Evolutionary conservation across 2,113 vertebrate species (phyloP), one percentile per base, ranked within the genome.

Genomic region (Theristicus caerulescens): DNA sequence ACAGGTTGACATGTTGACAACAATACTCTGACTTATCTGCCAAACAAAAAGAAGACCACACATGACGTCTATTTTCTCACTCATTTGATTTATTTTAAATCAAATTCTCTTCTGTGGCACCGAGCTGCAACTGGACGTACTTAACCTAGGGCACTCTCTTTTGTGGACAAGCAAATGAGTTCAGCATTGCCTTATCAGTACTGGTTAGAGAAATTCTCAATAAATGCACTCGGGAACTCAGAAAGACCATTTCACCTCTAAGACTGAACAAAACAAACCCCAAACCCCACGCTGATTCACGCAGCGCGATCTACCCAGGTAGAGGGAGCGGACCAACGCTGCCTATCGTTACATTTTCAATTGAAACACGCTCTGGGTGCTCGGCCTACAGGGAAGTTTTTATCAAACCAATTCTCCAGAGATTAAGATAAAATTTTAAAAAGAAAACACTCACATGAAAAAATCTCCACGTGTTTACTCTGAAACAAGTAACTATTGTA

Each of bases 401-500:
- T 96, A 94, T 88, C 96, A 96, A 85, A 54, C 78, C 74, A 73
- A 42, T 90, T 80, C 82, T 70, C 22, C 62, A 54, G 71, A 82
- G 73, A 66, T 72, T 67, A 91, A 82, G 94, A 95, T 94, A 93
- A 89, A 90, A 72, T 42, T 93, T 85, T 64, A 52, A 89, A 93
- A 95, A 83, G 69, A 87, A 96, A 95, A 70, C 81, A 79, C 84
- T 82, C 81, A 18, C 47, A 40, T 65, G 40, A 74, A 91, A 88
- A 72, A 91, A 70, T 21, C 52, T 82, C 71, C 67, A 65, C 3
- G 22, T 90, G 90, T 96, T 97, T 94, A 90, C 88, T 88, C 82
- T 90, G 90, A 85, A 91, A 93, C 82, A 94, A 82, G 87, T 72
- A 69, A 61, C 93, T 85, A 77, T 73, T 96, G 96, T 94, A 32